phyloP scores from a whole-genome alignment of 2,888 invertebrate species.

The Zeuzera pyrina region DNA sequence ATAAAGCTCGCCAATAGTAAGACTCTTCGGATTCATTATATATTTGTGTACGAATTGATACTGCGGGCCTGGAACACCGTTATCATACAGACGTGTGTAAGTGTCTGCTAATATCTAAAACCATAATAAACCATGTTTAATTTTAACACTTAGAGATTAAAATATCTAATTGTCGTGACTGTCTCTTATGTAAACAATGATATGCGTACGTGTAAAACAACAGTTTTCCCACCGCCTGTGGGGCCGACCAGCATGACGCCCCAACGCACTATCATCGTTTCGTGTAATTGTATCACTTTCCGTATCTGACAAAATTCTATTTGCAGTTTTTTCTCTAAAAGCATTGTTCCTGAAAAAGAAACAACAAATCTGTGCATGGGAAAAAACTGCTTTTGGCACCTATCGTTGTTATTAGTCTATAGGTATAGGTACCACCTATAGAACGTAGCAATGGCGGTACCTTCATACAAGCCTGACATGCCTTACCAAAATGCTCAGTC shows the following conservation, averaged over 20 bases:
- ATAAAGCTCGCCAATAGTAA: slow-evolving; percentile 90
- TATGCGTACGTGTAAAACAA: slow-evolving; percentile 77
- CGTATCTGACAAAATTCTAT: slow-evolving; percentile 76
- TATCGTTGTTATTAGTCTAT: too few species aligned
- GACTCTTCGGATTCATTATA: slow-evolving; percentile 90
- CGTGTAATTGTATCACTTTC: slow-evolving; percentile 89
- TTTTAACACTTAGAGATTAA: not conserved
- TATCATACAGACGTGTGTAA: slow-evolving; percentile 76
- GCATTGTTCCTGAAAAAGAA: slow-evolving; percentile 36
- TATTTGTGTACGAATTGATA: slow-evolving; percentile 84
- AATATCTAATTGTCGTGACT: not conserved
- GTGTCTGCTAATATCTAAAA: slow-evolving; percentile 79
- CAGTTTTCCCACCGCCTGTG: slow-evolving; percentile 89
- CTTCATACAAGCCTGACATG: too few species aligned
- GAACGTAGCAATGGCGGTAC: too few species aligned
- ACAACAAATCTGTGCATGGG: too few species aligned
- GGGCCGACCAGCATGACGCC: slow-evolving; percentile 95
- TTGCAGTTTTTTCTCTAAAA: slow-evolving; percentile 76
- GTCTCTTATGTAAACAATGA: not conserved
- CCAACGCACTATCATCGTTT: slow-evolving; percentile 93
- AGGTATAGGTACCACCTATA: too few species aligned
- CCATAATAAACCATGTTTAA: slow-evolving; percentile 2
- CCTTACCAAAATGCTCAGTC: too few species aligned
- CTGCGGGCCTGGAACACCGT: slow-evolving; percentile 73
- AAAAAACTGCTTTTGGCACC: too few species aligned